A percentile compares a stretch with the other conserved stretches of the same genome.
Conservation (phyloP, 2,113 vertebrate genomes). For the Phylloscopus whistleri region DNA sequence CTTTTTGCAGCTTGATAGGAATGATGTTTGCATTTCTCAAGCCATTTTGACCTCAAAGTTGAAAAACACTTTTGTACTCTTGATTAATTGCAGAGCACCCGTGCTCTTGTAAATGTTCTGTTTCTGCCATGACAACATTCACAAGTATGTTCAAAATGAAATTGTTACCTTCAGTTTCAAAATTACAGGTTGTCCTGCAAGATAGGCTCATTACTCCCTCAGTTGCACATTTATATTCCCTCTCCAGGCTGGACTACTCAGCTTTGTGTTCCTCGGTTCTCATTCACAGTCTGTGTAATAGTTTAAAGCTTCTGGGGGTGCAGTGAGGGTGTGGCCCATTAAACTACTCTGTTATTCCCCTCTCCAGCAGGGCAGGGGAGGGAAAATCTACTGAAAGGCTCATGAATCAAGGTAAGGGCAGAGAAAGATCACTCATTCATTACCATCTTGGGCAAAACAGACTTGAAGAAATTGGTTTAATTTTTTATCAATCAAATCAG, state of each 20-base stretch:
- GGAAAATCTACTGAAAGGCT: not conserved
- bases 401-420: not conserved
- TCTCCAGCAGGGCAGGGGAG: not conserved
- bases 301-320: not conserved
- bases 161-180: not conserved
- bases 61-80: not conserved
- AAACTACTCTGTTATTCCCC: not conserved
- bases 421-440: not conserved
- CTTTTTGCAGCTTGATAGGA: not conserved
- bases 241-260: not conserved
- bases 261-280: rapidly evolving
- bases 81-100: not conserved
- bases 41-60: not conserved
- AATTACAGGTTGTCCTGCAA: not conserved
- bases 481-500: not conserved
- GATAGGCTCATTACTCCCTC: too few species aligned
- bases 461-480: not conserved
- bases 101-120: not conserved
- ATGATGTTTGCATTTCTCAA: not conserved
- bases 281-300: not conserved
- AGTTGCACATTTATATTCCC: not conserved
- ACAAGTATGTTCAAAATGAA: not conserved
- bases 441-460: not conserved
- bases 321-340: not conserved
- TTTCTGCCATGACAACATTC: not conserved